Evolutionary conservation across 2,888 invertebrate genomes (phyloP).

Genomic region (Cosmia pyralina): DNA sequence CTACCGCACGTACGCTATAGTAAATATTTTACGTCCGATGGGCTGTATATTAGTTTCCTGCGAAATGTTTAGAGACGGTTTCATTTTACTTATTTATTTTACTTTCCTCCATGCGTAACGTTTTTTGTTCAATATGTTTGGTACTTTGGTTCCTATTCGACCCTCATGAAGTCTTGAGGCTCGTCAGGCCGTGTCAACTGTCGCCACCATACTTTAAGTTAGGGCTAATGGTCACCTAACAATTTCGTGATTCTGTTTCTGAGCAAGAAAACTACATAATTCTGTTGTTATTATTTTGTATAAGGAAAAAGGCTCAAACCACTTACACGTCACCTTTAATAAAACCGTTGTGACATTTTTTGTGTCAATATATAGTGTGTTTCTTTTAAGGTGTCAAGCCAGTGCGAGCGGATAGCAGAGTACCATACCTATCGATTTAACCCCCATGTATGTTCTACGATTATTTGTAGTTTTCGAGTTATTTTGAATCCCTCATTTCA

Average conservation of each 20-base stretch:
- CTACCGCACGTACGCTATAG: constrained; percentile 40
- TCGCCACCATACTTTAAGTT: too few relatives aligned
- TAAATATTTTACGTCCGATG: constrained; percentile 51
- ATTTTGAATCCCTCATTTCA: too few relatives aligned
- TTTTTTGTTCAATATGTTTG: not conserved
- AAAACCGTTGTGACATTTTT: not conserved
- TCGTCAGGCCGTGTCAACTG: not conserved
- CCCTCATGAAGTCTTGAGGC: too few relatives aligned
- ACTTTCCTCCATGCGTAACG: constrained; percentile 1
- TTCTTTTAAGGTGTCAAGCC: too few relatives aligned
- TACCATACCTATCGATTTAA: too few relatives aligned
- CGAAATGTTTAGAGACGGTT: constrained; percentile 33
- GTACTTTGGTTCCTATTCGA: too few relatives aligned
- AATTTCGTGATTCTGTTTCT: not conserved
- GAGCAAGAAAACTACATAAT: not conserved
- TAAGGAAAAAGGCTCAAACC: not conserved
- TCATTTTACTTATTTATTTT: constrained; percentile 38
- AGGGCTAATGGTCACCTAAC: not conserved
- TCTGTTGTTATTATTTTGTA: not conserved
- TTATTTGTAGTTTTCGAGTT: too few relatives aligned
- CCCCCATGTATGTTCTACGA: too few relatives aligned
- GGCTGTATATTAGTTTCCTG: constrained; percentile 43
- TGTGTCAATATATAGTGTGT: too few relatives aligned
- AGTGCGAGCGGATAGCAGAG: too few relatives aligned
- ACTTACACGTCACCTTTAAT: not conserved